Base-by-base conservation (phyloP, 2,113 vertebrate genomes). In the Odocoileus hemionus region DNA sequence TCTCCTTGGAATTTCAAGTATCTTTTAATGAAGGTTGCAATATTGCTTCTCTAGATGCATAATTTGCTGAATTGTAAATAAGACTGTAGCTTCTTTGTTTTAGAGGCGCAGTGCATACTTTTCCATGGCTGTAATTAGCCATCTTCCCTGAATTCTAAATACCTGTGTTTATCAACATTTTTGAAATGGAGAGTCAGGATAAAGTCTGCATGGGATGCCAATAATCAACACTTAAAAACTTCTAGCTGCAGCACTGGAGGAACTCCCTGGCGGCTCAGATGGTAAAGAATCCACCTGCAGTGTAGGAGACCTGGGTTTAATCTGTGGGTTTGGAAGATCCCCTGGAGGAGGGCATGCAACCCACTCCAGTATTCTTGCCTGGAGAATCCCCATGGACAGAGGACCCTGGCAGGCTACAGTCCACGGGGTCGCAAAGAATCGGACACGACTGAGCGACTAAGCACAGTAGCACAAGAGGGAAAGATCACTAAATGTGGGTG, bases 361-460 rank as follows among this genome's bases (percentile, higher is more conserved):
- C 10, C 19, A 74, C 5, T 39, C 36, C 36, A 74, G 36, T 13
- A 39, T 39, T 74, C 21, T 74, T 74, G 67, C 21, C 67, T 74
- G 21, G 67, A 25, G 67, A 39, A 39, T 25, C 36, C 67, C 67
- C 67, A 74, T 25, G 21, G 67, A 74, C 67, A 39, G 67, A 74
- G 21, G 21, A 74, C n/a, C 10, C 67, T 74, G 67, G 36, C 0
- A 3, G 36, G 19, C 67, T 12, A 74, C 21, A 23, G 67, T 74
- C 67, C 21, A 74, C 11, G 1, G n/a, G 36, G n/a, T 23, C 5
- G 11, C 67, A 74, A 74, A 74, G 67, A 74, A 13, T 39, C 2
- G 0, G 21, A 74, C 21, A 39, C 2, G 21, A 39, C n/a, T 25
- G 21, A 39, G 19, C 0, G 0, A 74, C 2, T 39, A 74, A 74